phyloP scores from a whole-genome alignment of 2,113 vertebrate species.

The Fukomys damarensis region DNA sequence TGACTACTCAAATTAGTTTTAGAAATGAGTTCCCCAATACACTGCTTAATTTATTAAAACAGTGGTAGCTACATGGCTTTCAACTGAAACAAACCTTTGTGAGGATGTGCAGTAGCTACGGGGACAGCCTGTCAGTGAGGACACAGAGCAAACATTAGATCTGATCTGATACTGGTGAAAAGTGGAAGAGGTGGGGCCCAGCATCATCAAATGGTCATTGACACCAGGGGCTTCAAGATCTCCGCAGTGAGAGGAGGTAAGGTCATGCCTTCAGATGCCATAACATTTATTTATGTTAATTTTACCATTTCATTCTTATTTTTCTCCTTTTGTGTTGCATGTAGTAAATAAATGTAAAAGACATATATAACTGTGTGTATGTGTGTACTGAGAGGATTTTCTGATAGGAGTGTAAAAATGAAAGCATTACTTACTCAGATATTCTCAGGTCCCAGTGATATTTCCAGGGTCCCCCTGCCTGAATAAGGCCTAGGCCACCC shows the following conservation, averaged over 20 bases:
- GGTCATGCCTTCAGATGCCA: background rate
- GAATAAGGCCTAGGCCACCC: background rate
- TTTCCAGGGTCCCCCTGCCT: background rate
- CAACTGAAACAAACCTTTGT: background rate
- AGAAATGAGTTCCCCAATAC: background rate
- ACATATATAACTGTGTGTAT: background rate
- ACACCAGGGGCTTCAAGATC: background rate
- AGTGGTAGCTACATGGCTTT: background rate
- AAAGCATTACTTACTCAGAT: background rate
- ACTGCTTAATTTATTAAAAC: constrained; percentile 8
- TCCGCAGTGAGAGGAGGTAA: background rate
- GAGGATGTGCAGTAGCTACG: background rate
- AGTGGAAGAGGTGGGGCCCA: background rate
- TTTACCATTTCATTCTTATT: constrained; percentile 18
- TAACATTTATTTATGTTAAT: background rate
- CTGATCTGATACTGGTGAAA: background rate
- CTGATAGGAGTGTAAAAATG: background rate
- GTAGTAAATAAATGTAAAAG: background rate
- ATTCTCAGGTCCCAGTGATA: background rate
- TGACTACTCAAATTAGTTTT: background rate
- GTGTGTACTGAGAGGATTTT: background rate
- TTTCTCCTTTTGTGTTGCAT: constrained; percentile 13
- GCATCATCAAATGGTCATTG: background rate
- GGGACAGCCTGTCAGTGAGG: background rate
- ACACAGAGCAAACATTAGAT: background rate